Conservation (phyloP, 2,797 vertebrate genomes). For the Loris lydekkerianus region DNA sequence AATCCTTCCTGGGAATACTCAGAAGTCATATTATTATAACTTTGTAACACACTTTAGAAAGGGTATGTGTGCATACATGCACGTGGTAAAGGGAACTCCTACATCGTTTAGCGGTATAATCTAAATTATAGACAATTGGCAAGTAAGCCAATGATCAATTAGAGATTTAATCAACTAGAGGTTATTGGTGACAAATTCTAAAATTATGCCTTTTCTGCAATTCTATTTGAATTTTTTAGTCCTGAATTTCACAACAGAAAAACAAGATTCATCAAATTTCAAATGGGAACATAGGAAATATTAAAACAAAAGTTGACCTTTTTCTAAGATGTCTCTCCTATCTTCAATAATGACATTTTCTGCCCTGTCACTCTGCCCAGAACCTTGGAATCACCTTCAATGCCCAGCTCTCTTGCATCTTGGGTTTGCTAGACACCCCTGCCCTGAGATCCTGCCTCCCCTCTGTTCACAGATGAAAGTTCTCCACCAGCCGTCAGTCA, state of each 20-base stretch:
- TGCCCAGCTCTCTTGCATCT: not conserved
- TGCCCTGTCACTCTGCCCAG: too few relatives aligned
- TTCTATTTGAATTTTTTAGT: conserved; percentile 14
- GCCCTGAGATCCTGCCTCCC: not conserved
- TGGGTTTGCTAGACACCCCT: not conserved
- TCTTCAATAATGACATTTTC: not conserved
- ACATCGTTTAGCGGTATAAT: not conserved
- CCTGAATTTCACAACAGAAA: not conserved
- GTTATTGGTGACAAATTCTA: not conserved
- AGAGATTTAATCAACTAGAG: not conserved
- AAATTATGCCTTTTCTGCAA: not conserved
- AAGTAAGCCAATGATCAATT: not conserved
- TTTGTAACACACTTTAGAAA: not conserved
- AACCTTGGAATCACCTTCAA: too few relatives aligned
- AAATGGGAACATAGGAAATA: not conserved
- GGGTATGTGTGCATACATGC: accelerated
- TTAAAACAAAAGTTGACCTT: not conserved
- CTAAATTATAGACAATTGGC: not conserved
- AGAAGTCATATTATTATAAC: not conserved
- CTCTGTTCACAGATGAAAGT: not conserved
- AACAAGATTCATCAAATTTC: not conserved
- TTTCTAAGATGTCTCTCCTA: not conserved
- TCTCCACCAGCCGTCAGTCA: not conserved
- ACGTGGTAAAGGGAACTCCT: not conserved
- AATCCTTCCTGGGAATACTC: not conserved